Percentiles rank a stretch among this genome's conserved stretches.
These are phyloP conservation scores for Mus pahari DNA, from an alignment of 2,113 vertebrate genomes.

Conservation along the genomic window DNA sequence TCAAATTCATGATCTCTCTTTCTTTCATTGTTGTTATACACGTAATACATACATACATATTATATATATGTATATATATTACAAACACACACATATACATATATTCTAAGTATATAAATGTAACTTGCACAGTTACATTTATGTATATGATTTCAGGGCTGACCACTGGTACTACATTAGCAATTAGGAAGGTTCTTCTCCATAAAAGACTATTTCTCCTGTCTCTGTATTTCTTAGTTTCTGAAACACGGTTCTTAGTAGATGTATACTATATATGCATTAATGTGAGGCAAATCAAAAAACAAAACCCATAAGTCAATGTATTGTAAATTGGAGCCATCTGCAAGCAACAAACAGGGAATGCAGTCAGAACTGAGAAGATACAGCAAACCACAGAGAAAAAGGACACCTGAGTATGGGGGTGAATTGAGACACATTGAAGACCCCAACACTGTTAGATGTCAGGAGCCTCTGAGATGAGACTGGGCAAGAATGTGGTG, in stretches of 20 bases:
- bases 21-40: neutral
- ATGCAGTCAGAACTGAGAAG: neutral
- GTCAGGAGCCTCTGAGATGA: neutral
- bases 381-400: neutral
- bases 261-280: neutral
- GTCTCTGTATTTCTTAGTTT: neutral
- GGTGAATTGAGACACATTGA: neutral
- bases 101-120: neutral
- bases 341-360: neutral
- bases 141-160: neutral
- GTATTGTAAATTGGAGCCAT: neutral
- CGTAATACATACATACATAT: neutral
- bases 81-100: neutral
- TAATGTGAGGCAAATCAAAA: neutral
- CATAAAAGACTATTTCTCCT: neutral
- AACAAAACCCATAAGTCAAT: neutral
- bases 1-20: neutral
- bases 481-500: too few relatives aligned
- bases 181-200: neutral
- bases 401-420: neutral
- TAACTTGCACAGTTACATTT: neutral
- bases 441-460: neutral
- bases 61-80: neutral
- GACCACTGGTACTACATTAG: neutral
- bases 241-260: neutral